phyloP scores from a whole-genome alignment of 2,113 vertebrate genomes.

The Pluvianellus socialis region DNA sequence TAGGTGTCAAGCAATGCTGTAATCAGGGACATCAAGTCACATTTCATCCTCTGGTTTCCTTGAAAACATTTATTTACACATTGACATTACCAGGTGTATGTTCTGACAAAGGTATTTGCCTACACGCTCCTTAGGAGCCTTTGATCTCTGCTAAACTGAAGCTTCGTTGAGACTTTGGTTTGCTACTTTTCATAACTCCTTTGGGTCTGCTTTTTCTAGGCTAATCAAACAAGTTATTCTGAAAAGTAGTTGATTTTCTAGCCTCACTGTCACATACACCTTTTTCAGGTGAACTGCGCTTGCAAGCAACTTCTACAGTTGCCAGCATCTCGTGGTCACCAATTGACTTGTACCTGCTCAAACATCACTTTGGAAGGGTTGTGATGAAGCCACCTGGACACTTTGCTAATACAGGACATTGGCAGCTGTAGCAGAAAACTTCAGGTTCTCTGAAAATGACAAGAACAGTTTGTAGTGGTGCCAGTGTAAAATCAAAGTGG shows the following conservation, averaged over 20 bases:
- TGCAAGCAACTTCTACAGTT: not conserved
- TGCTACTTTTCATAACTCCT: not conserved
- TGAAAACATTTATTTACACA: accelerated
- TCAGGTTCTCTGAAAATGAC: not conserved
- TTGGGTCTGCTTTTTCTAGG: not conserved
- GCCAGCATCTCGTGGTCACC: not conserved
- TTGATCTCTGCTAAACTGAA: not conserved
- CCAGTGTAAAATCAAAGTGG: not conserved
- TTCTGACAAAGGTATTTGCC: not conserved
- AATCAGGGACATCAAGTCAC: not conserved
- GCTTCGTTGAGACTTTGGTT: not conserved
- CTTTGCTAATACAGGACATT: not conserved
- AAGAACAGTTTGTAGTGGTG: not conserved
- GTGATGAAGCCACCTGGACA: not conserved
- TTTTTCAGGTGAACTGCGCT: not conserved
- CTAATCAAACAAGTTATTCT: not conserved
- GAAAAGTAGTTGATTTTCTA: not conserved
- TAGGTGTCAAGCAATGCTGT: not conserved
- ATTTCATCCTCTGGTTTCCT: not conserved
- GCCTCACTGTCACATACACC: not conserved
- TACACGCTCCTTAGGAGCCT: not conserved
- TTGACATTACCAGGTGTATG: not conserved
- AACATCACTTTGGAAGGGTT: not conserved
- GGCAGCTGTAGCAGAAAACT: not conserved
- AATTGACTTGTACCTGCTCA: not conserved